Evolutionary conservation across 1,140 invertebrate genomes (phyloP).

Genomic region (Drusus annulatus): DNA sequence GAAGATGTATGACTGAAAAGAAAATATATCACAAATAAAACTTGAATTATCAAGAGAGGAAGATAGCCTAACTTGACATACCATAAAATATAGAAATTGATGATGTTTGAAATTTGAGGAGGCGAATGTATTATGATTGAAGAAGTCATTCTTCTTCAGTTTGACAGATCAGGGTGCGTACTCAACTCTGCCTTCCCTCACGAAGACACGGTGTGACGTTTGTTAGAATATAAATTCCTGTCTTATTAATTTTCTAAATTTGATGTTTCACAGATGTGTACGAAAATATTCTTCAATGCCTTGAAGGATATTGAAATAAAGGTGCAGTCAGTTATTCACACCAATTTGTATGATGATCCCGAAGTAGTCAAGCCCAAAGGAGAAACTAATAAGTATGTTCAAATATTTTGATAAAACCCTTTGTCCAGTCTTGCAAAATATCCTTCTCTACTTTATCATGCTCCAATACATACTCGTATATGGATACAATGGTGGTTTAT

Average conservation of each 20-base stretch:
- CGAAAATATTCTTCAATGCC: slow-evolving; percentile 54
- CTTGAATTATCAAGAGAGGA: too few species aligned
- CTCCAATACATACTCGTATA: too few species aligned
- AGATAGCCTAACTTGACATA: too few species aligned
- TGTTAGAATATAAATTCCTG: not conserved
- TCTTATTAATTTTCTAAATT: slow-evolving; percentile 19
- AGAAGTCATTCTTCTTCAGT: not conserved
- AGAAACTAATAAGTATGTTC: slow-evolving; percentile 14
- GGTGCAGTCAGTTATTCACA: slow-evolving; percentile 52
- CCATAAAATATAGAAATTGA: too few species aligned
- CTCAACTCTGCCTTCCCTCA: not conserved
- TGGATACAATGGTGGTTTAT: too few species aligned
- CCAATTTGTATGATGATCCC: slow-evolving; percentile 49
- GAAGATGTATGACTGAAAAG: too few species aligned
- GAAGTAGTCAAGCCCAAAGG: slow-evolving; percentile 46
- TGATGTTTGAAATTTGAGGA: too few species aligned
- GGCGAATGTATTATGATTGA: too few species aligned
- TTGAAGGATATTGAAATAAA: slow-evolving; percentile 55
- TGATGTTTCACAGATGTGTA: slow-evolving; percentile 50
- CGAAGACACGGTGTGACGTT: not conserved
- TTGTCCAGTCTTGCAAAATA: too few species aligned
- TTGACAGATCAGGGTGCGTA: not conserved
- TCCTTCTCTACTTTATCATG: too few species aligned
- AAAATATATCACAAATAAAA: too few species aligned
- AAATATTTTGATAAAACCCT: slow-evolving; percentile 3